Evolutionary conservation across 2,797 vertebrate species (phyloP).

Genomic region (Chaetophractus vellerosus): DNA sequence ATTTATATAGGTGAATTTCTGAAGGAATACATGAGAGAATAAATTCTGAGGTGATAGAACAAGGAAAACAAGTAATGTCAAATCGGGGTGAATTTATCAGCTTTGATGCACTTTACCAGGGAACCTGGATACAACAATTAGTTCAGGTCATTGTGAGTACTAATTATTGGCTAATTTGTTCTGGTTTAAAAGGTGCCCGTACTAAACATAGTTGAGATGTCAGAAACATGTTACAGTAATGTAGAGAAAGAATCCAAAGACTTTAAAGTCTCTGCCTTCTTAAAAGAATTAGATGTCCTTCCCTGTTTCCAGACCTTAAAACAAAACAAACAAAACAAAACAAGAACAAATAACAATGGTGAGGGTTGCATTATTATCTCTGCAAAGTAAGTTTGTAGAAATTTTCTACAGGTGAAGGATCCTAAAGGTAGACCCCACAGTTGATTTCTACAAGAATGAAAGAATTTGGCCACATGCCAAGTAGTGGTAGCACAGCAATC

Average conservation of each 20-base stretch:
- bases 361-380: too few relatives aligned
- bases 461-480: too few relatives aligned
- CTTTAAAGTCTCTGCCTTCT: neutral
- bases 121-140: neutral
- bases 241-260: neutral
- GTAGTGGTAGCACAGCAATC: fast-evolving
- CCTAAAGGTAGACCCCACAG: neutral
- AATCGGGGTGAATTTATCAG: neutral
- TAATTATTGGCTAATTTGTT: neutral
- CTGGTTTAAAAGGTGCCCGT: neutral
- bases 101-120: neutral
- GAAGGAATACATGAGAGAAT: neutral
- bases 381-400: neutral
- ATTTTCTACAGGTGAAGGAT: neutral
- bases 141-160: neutral
- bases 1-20: neutral
- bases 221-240: neutral
- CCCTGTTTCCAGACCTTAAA: neutral
- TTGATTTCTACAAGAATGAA: neutral
- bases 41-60: neutral
- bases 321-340: neutral
- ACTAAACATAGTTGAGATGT: neutral
- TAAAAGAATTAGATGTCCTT: neutral
- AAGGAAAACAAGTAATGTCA: neutral
- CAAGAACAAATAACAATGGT: neutral